Evolutionary conservation across 2,113 vertebrate genomes (phyloP).

Genomic region (Nannospalax galili): DNA sequence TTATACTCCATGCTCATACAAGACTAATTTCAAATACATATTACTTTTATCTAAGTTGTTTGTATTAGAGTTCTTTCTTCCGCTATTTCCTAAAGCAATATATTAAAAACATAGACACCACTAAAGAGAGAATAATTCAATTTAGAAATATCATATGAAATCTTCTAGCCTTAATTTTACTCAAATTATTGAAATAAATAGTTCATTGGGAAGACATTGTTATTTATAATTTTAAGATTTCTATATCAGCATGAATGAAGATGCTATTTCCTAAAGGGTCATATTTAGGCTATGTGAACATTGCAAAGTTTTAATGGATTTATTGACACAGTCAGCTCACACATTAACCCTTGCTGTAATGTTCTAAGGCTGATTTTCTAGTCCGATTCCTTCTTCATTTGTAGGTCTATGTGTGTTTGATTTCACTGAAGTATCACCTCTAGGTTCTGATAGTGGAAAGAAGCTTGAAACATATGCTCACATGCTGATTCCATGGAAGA

Average conservation of each 20-base stretch:
- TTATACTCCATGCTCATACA: not conserved
- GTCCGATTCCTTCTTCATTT: not conserved
- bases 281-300: too few relatives aligned
- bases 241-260: not conserved
- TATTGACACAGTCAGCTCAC: too few relatives aligned
- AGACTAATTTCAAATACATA: not conserved
- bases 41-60: not conserved
- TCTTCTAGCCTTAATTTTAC: not conserved
- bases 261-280: too few relatives aligned
- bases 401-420: too few relatives aligned
- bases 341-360: too few relatives aligned
- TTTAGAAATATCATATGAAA: not conserved
- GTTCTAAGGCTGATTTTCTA: not conserved
- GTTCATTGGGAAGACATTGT: not conserved
- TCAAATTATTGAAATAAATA: not conserved
- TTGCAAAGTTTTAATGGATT: too few relatives aligned
- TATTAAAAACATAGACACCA: not conserved
- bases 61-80: not conserved
- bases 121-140: not conserved
- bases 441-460: not conserved
- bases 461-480: too few relatives aligned
- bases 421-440: not conserved
- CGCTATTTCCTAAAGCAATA: not conserved
- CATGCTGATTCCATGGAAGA: too few relatives aligned
- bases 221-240: not conserved